These are phyloP conservation scores for Tetheella fluctuosa DNA, from an alignment of 2,888 invertebrate species.

Conservation along the genomic window DNA sequence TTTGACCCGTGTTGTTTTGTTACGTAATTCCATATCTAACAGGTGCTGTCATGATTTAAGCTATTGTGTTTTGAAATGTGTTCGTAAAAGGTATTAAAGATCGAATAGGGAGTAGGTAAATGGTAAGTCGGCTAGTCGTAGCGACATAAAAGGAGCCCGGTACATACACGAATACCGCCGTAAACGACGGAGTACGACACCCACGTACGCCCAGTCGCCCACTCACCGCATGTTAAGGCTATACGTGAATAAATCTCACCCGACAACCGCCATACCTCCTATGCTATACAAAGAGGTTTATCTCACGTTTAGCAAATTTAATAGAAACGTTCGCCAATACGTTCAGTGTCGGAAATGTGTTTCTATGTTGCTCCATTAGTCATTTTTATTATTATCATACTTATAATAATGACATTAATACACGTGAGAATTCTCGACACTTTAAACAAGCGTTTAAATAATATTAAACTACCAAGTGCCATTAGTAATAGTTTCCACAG, in stretches of 20 bases:
- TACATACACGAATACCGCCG: conserved; percentile 48
- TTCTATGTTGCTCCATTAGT: neutral
- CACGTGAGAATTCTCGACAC: neutral
- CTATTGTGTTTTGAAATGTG: conserved; percentile 51
- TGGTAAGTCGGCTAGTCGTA: conserved; percentile 58
- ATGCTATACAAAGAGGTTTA: conserved; percentile 18
- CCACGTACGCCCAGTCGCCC: conserved; percentile 60
- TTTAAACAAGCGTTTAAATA: too few species aligned
- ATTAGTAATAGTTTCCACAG: too few species aligned
- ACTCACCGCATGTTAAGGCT: conserved; percentile 57
- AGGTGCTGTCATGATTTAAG: conserved; percentile 44
- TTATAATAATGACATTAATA: neutral
- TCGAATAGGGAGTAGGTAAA: conserved; percentile 54
- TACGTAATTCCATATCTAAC: conserved; percentile 34
- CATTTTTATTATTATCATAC: neutral
- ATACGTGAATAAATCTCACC: conserved; percentile 72
- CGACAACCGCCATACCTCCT: conserved; percentile 49
- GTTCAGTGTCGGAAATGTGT: neutral
- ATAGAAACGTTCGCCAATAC: conserved; percentile 1
- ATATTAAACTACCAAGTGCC: neutral
- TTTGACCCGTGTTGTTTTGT: conserved; percentile 16
- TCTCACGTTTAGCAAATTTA: conserved; percentile 15
- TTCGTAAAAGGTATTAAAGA: conserved; percentile 55
- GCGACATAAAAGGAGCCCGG: conserved; percentile 54
- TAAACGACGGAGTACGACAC: conserved; percentile 45